Base-by-base conservation (phyloP, 2,113 vertebrate genomes). In the Myodes glareolus region DNA sequence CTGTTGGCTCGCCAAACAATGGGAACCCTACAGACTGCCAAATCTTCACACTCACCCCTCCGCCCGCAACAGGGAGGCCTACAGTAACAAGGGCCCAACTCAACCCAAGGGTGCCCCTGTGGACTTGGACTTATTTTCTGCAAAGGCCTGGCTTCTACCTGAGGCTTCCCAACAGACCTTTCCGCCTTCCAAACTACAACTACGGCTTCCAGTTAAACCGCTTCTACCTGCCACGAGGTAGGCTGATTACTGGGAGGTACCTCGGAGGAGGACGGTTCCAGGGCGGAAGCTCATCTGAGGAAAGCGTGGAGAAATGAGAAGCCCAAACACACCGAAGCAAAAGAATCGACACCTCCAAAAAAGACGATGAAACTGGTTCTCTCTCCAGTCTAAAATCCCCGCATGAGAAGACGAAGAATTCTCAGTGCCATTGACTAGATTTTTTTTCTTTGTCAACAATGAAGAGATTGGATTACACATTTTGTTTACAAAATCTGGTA, bases 281-380 rank as follows among this genome's bases (percentile, higher is more conserved):
- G 63, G 95, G 78, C 3, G 78, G 52, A 52, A 98, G 98, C 55
- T 98, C 98, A 0, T 98, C 98, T 3, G 98, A 98, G 73, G 98
- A 98, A 95, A 97, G 88, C 78, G 68, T 61, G 72, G 94, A 80
- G 78, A 87, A 88, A 61, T 93, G 94, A 96, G 82, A 96, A 65
- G 76, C 17, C 33, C 76, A 63, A 36, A 87, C 8, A 2, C 2
- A 42, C 2, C n/a, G 47, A 94, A 91, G 25, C 3, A 13, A 81
- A 90, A 36, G 77, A 90, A 36, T 7, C 73, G 16, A 39, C 27
- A 0, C 27, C 39, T 68, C 78, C 63, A 81, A 63, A 84, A 94
- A 80, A 95, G n/a, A 2, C 27, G 67, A 11, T 8, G 42, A 92
- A 75, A 23, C 65, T 29, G 10, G 70, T 72, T 90, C 85, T 96